Base-by-base conservation (phyloP, 2,113 vertebrate species). In the Forbesichthys papilliferus region DNA sequence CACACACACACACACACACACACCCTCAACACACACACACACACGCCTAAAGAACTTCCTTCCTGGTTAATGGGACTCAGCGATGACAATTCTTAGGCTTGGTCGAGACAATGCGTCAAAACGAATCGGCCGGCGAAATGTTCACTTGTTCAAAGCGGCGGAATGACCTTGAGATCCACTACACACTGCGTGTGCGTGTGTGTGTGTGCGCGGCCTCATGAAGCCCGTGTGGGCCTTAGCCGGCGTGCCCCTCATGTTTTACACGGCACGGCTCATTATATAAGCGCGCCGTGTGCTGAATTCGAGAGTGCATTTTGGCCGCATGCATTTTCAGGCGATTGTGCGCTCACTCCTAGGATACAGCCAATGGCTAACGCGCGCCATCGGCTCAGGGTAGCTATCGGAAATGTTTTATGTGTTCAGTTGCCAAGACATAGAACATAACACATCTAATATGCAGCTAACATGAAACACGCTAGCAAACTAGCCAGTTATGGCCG, bases 321-420 rank as follows among this genome's bases (percentile, higher is more conserved):
- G 36, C 7, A 42, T 42, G 36, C 36, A 42, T 42, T 46, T 66
- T 78, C 48, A 71, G n/a, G 70, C 48, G 71, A 78, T 73, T 68
- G 34, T 71, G 61, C 59, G 67, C 49, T 74, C 36, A 42, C 36
- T 8, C 5, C 36, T 42, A 42, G 78, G 76, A 87, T 84, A 87
- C 85, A 82, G 84, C 84, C 89, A 89, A 90, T 83, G 79, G 81
- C 74, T 85, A 34, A 76, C 78, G 79, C 75, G 64, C 83, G 82
- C 74, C 1, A 75, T 61, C 61, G 42, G 27, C 27, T 27, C 27
- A 27, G 36, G 36, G 12, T 60, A 46, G 70, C 69, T 27, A n/a
- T 14, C 11, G 51, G n/a, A n/a, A 53, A n/a, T 53, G 11, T 11
- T 11, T 53, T 0, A 53, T 11, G 51, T 27, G 27, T 27, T 27